Percentiles rank a stretch among this genome's conserved stretches.
Conservation (phyloP, 1,140 invertebrate species). For the Drosophila neocordata region DNA sequence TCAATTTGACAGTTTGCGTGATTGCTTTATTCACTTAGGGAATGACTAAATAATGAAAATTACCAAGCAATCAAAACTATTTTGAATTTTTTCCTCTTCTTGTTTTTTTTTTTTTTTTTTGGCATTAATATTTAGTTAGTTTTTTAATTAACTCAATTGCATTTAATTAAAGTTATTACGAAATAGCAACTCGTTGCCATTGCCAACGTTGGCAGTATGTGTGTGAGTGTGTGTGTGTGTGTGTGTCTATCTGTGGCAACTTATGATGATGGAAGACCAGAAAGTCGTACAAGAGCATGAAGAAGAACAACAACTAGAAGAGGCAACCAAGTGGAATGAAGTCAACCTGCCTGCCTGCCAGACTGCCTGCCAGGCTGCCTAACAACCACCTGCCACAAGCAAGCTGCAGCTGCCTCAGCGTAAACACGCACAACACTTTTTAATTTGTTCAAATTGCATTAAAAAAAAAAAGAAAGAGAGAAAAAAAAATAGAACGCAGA, state of each 20-base stretch:
- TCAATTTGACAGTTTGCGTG: too few relatives aligned
- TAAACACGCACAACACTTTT: conserved; percentile 65
- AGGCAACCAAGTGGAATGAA: conserved; percentile 11
- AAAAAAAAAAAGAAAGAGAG: conserved; percentile 28
- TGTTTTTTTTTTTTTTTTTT: neutral
- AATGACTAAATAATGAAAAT: neutral
- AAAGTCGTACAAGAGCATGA: conserved; percentile 7
- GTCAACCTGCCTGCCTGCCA: neutral
- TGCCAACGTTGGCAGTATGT: neutral
- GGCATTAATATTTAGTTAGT: neutral
- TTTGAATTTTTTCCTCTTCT: too few relatives aligned
- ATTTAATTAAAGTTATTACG: conserved; percentile 50
- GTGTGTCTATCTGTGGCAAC: conserved; percentile 18
- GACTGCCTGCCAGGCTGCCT: neutral
- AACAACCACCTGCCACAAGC: neutral
- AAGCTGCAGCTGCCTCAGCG: conserved; percentile 17
- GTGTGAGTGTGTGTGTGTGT: neutral
- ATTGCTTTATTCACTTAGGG: neutral
- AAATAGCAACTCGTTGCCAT: neutral
- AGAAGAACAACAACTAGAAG: conserved; percentile 9
- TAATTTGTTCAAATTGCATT: conserved; percentile 76
- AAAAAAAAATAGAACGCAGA: conserved; percentile 3
- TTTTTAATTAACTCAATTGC: conserved; percentile 37
- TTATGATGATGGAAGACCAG: conserved; percentile 14
- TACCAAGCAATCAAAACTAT: neutral